Percentiles rank a stretch among this genome's conserved stretches.
Evolutionary conservation across 1,140 invertebrate genomes (phyloP).

Genomic region (Coenobita brevimanus): DNA sequence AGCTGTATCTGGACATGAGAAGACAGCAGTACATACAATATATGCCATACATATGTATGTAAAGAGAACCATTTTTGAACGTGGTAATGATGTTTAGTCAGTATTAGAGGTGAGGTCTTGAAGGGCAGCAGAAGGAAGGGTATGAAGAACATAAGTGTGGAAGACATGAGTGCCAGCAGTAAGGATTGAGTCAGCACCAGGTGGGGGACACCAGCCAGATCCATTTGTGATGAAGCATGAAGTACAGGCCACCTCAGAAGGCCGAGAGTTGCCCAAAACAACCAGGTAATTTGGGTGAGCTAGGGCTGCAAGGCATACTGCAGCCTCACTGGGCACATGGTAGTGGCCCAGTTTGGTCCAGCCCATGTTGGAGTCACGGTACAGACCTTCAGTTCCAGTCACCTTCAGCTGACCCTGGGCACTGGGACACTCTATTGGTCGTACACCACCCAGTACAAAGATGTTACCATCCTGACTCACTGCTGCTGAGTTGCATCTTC

Average conservation of each 20-base stretch:
- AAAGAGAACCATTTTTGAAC: too few relatives aligned
- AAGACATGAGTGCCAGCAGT: constrained; percentile 33
- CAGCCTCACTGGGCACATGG: constrained; percentile 37
- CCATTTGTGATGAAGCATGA: constrained; percentile 31
- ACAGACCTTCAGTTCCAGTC: constrained; percentile 47
- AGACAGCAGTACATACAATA: too few relatives aligned
- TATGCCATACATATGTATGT: too few relatives aligned
- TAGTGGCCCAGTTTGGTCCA: constrained; percentile 30
- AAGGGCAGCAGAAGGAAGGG: constrained; percentile 40
- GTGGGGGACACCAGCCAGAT: constrained; percentile 25
- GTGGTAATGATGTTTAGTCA: too few relatives aligned
- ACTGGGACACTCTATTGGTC: constrained; percentile 55
- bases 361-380: constrained; percentile 9
- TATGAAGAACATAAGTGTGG: constrained; percentile 32
- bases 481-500: constrained; percentile 40
- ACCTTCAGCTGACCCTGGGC: constrained; percentile 47
- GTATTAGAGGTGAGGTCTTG: constrained; percentile 33
- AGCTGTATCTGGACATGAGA: too few relatives aligned
- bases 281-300: constrained; percentile 29
- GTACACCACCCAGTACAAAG: constrained; percentile 40
- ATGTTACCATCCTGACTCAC: constrained; percentile 25
- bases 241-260: neutral
- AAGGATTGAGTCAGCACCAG: constrained; percentile 38
- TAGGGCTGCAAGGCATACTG: constrained; percentile 6
- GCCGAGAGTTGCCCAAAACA: constrained; percentile 24